Evolutionary conservation across 2,888 invertebrate genomes (phyloP).

Genomic region (Euphydryas editha): DNA sequence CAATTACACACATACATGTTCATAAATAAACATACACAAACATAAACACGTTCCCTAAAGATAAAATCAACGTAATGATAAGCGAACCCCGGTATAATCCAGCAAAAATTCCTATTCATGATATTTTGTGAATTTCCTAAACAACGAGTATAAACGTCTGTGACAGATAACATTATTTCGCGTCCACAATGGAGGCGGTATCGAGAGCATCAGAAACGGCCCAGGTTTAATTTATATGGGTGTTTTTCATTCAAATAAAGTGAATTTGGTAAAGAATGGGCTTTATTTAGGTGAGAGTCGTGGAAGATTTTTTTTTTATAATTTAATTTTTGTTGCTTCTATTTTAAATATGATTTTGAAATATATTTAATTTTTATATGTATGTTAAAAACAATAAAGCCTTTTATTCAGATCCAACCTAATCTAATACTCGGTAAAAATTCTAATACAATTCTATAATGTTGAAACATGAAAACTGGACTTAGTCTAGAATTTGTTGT

Average conservation of each 20-base stretch:
- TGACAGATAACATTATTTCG: slow-evolving; percentile 20
- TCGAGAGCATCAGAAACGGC: slow-evolving; percentile 11
- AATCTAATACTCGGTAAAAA: no score
- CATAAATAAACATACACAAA: not conserved
- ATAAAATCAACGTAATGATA: not conserved
- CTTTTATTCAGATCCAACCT: no score
- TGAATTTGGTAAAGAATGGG: not conserved
- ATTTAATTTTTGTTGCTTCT: not conserved
- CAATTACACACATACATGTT: not conserved
- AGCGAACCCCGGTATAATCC: slow-evolving; percentile 10
- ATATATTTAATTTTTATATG: no score
- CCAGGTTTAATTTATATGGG: slow-evolving; percentile 24
- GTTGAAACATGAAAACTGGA: no score
- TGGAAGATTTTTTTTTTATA: not conserved
- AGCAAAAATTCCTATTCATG: slow-evolving; percentile 7
- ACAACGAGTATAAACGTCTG: slow-evolving; percentile 14
- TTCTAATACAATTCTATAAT: no score
- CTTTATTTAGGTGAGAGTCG: not conserved
- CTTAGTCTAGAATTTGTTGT: no score
- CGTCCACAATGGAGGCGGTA: slow-evolving; percentile 21
- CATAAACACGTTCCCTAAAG: not conserved
- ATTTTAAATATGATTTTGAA: not conserved
- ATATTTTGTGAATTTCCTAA: slow-evolving; percentile 4
- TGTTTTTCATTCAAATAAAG: slow-evolving; percentile 13
- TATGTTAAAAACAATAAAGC: no score